Percentiles rank a stretch among this genome's conserved stretches.
These are phyloP conservation scores for Eupithecia inturbata DNA, from an alignment of 2,888 invertebrate genomes.

Conservation along the genomic window DNA sequence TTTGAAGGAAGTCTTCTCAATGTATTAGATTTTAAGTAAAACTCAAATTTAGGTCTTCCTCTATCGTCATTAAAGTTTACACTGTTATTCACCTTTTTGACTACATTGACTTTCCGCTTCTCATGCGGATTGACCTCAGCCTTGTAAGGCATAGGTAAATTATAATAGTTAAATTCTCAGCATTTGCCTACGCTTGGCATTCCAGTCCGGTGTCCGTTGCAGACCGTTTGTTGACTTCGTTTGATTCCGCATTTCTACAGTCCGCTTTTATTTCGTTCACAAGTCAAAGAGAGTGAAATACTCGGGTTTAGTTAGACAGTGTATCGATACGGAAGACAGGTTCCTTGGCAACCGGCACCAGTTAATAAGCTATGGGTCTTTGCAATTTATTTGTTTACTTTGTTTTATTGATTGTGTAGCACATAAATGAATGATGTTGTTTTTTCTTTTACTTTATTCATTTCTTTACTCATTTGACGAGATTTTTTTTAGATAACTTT, in stretches of 20 bases:
- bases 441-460: neutral
- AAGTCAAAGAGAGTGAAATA: constrained; percentile 22
- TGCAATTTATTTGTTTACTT: neutral
- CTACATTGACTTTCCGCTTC: constrained; percentile 1
- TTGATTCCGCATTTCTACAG: constrained; percentile 33
- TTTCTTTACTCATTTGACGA: neutral
- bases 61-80: neutral
- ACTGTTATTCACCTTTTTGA: neutral
- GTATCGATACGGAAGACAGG: constrained; percentile 10
- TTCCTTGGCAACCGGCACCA: constrained; percentile 4
- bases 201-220: constrained; percentile 33
- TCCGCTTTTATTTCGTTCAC: constrained; percentile 27
- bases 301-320: constrained; percentile 9
- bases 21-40: neutral
- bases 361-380: constrained; percentile 11
- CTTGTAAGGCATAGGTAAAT: constrained; percentile 20
- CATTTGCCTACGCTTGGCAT: constrained; percentile 43
- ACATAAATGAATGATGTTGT: constrained; percentile 4
- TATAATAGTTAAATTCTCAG: constrained; percentile 31
- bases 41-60: neutral
- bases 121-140: constrained; percentile 21
- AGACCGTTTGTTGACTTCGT: constrained; percentile 36
- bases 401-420: constrained; percentile 3
- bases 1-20: no score
- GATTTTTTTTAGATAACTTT: neutral